phyloP scores from a whole-genome alignment of 2,797 vertebrate genomes.

The Pelochelys cantorii region DNA sequence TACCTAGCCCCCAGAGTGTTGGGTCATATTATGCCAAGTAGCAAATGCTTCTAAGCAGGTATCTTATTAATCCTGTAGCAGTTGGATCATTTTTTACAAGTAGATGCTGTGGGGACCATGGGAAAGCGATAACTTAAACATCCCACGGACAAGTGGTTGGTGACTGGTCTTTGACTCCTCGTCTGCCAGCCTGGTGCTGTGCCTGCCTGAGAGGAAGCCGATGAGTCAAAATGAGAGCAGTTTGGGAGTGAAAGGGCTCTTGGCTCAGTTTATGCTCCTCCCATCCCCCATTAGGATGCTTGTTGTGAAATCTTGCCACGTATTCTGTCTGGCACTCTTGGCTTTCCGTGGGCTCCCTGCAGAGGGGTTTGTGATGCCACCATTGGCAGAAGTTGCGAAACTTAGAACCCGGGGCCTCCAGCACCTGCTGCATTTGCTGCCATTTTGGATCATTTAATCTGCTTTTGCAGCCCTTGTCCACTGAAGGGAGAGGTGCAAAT shows the following conservation, averaged over 20 bases:
- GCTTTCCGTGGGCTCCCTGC: neutral
- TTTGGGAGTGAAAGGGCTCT: accelerated
- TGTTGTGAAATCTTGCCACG: neutral
- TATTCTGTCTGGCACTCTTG: neutral
- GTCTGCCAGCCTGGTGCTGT: neutral
- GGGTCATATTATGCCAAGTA: accelerated
- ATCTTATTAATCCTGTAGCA: neutral
- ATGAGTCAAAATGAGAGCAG: neutral
- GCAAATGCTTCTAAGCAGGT: neutral
- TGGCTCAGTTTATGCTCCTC: neutral
- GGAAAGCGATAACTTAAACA: neutral
- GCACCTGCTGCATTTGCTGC: neutral
- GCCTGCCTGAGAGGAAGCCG: neutral
- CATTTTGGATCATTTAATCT: conserved; percentile 14
- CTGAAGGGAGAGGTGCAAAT: neutral
- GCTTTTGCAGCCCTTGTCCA: neutral
- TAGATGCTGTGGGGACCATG: neutral
- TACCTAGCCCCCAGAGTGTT: neutral
- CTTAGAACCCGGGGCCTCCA: neutral
- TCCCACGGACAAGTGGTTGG: neutral
- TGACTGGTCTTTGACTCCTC: neutral
- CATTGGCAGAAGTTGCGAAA: neutral
- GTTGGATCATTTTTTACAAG: conserved; percentile 6
- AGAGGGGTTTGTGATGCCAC: too few relatives aligned
- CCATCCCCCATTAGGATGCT: accelerated